A percentile compares a stretch with the other conserved stretches of the same genome.
These are phyloP conservation scores for Typhlomys cinereus DNA, from an alignment of 2,113 vertebrate genomes.

Conservation along the genomic window DNA sequence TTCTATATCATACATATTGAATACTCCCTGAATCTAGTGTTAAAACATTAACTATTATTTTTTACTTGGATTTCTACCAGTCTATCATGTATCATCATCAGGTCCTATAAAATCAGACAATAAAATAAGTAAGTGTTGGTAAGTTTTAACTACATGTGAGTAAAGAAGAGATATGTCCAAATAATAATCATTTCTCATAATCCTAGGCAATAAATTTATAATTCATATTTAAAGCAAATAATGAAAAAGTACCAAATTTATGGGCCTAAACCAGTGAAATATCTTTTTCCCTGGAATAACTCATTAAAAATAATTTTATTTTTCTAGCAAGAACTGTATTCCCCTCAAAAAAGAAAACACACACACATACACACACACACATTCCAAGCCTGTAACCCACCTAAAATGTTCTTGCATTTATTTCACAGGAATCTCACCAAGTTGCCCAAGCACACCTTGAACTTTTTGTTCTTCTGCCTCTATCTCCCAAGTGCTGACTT, in stretches of 20 bases:
- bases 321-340: not conserved
- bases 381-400: not conserved
- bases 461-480: not conserved
- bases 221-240: conserved; percentile 2
- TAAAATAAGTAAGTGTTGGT: not conserved
- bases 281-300: not conserved
- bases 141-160: not conserved
- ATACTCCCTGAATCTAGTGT: not conserved
- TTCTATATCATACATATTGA: not conserved
- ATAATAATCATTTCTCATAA: not conserved
- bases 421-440: not conserved
- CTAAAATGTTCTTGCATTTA: not conserved
- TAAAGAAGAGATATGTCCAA: not conserved
- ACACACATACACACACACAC: not conserved
- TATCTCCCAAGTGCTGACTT: too few species aligned
- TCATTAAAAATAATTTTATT: not conserved
- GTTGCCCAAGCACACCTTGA: not conserved
- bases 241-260: not conserved
- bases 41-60: conserved; percentile 12
- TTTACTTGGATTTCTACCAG: not conserved
- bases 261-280: not conserved
- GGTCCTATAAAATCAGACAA: not conserved
- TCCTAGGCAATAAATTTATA: not conserved
- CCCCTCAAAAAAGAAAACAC: not conserved
- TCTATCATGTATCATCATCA: not conserved